Conservation (phyloP, 1,140 invertebrate genomes). For the Drosophila leontia region DNA sequence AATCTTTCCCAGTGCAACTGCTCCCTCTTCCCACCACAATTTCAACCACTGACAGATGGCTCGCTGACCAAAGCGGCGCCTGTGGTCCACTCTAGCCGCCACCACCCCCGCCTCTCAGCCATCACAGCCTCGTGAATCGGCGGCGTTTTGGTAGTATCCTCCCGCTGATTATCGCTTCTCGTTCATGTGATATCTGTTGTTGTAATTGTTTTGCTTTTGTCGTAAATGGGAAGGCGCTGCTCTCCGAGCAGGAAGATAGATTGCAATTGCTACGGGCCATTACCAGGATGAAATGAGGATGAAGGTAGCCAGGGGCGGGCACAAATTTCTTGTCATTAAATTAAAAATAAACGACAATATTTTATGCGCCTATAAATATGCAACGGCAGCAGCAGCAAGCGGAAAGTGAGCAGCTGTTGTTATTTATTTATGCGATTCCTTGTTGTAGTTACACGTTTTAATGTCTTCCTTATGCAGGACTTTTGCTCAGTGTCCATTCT, state of each 20-base stretch:
- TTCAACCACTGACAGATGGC: constrained; percentile 62
- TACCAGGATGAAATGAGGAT: constrained; percentile 61
- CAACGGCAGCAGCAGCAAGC: constrained; percentile 45
- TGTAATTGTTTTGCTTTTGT: constrained; percentile 79
- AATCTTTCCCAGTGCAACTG: constrained; percentile 1
- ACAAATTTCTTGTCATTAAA: constrained; percentile 82
- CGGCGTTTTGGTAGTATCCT: constrained; percentile 18
- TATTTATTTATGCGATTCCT: constrained; percentile 71
- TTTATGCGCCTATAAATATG: constrained; percentile 83
- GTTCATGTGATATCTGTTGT: constrained; percentile 75
- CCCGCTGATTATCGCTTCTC: constrained; percentile 67
- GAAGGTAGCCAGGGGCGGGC: not conserved
- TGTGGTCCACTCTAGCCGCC: constrained; percentile 6
- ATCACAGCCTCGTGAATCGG: not conserved
- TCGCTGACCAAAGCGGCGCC: constrained; percentile 49
- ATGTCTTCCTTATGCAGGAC: constrained; percentile 67
- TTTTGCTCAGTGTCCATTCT: constrained; percentile 5
- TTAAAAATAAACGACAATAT: constrained; percentile 84
- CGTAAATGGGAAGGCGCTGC: constrained; percentile 54
- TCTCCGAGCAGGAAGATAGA: constrained; percentile 73
- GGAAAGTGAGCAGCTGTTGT: constrained; percentile 76
- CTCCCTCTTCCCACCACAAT: not conserved
- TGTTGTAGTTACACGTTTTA: constrained; percentile 56
- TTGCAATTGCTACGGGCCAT: constrained; percentile 79
- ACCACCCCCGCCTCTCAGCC: not conserved